Evolutionary conservation across 2,797 vertebrate genomes (phyloP), one percentile per base, ranked within the genome.

Genomic region (Sarcoramphus papa): DNA sequence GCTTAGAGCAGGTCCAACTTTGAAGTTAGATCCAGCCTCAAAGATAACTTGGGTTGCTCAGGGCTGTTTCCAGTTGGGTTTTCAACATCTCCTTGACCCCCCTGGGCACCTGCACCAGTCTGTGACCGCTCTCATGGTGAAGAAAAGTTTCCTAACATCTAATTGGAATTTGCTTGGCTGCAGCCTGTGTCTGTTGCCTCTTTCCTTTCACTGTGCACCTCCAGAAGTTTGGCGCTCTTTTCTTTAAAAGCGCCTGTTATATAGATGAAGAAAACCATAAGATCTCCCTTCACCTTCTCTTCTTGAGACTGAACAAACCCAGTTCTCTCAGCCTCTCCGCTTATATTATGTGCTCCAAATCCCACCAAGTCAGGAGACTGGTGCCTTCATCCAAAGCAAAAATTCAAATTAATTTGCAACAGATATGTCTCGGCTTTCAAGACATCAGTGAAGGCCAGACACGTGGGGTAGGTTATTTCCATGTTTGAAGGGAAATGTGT

Each of bases 401-500:
- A 95, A n/a, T 18, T 77, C 45, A n/a, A 22, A 88, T 83, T 85
- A 85, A 84, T 86, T 90, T 78, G 10, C 85, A 63, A 57, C 73
- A 92, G 72, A 65, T 75, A 88, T 48, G 14, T 96, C 75, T 89
- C 33, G 0, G 22, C 62, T 69, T 96, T 88, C 73, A 81, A 88
- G 90, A 48, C 87, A 70, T n/a, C 48, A 69, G 31, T 83, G 65
- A 59, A 83, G 35, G 85, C 50, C 59, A 92, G 85, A 84, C 91
- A 78, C 4, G 25, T 88, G 92, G 87, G 65, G 33, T 81, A 54
- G 83, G 57, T 91, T 90, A 76, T 94, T 95, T 93, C 78, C 57
- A 21, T 31, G 75, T 93, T 95, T 95, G 81, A 92, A 93, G 76
- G 68, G 78, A 93, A 93, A 85, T 9, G 18, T 78, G 12, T 59